Evolutionary conservation across 2,888 invertebrate species (phyloP).

Genomic region (Drosophila pseudotalamancana): DNA sequence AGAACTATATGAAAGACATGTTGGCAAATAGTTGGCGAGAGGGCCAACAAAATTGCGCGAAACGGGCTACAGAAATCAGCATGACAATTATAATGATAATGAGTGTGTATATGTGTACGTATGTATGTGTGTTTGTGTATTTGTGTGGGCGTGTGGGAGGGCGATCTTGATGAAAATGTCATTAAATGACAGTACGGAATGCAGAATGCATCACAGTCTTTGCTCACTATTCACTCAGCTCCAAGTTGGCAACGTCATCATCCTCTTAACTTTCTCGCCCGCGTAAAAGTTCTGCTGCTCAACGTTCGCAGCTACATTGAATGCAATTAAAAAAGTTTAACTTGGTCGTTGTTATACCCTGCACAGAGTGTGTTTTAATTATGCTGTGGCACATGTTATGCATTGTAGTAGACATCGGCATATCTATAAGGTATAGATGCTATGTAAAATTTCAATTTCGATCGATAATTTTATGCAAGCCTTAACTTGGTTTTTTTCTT

Average conservation of each 20-base stretch:
- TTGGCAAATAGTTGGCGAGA: conserved; percentile 50
- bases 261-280: conserved; percentile 1
- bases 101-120: conserved; percentile 46
- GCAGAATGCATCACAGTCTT: conserved; percentile 1
- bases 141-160: background rate
- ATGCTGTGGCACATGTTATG: background rate
- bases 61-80: conserved; percentile 61
- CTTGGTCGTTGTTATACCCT: conserved; percentile 20
- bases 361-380: conserved; percentile 2
- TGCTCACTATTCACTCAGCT: conserved; percentile 24
- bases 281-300: conserved; percentile 23
- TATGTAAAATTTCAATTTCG: too few relatives aligned
- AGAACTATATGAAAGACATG: conserved; percentile 37
- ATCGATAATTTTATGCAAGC: too few relatives aligned
- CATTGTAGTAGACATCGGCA: background rate
- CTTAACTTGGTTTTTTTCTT: too few relatives aligned
- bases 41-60: conserved; percentile 28
- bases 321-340: conserved; percentile 74
- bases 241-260: conserved; percentile 57
- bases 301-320: conserved; percentile 69
- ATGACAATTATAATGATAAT: conserved; percentile 78
- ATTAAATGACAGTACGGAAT: conserved; percentile 68
- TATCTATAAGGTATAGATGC: background rate
- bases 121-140: conserved; percentile 2
- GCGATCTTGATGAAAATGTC: conserved; percentile 69